Evolutionary conservation across 2,888 invertebrate genomes (phyloP).

Genomic region (Autographa gamma): DNA sequence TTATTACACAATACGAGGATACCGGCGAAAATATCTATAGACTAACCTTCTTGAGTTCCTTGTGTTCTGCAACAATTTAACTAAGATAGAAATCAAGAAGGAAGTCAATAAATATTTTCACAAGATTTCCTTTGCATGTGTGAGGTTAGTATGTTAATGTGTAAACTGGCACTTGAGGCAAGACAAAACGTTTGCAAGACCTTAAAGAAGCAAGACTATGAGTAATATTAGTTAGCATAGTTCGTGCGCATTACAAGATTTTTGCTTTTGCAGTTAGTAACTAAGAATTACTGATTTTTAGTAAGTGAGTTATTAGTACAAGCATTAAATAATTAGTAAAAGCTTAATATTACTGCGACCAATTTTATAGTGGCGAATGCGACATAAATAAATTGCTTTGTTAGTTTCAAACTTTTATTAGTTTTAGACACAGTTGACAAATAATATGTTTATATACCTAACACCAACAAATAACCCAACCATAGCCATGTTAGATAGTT

Average conservation of each 20-base stretch:
- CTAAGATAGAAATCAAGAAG: background rate
- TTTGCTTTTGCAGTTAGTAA: background rate
- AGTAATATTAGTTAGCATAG: background rate
- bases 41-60: background rate
- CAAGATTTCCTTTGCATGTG: background rate
- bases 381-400: background rate
- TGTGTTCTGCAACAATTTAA: too few species aligned
- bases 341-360: background rate
- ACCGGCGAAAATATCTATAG: background rate
- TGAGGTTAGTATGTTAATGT: background rate
- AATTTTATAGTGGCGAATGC: background rate
- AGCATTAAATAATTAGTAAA: background rate
- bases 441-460: background rate
- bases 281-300: background rate
- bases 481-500: slow-evolving; percentile 1
- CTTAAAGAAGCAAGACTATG: background rate
- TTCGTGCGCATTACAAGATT: background rate
- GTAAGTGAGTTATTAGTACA: background rate
- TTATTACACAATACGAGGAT: background rate
- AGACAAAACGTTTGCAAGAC: slow-evolving; percentile 1
- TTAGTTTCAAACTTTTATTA: background rate
- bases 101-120: background rate
- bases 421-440: background rate
- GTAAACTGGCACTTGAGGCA: background rate
- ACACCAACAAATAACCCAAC: slow-evolving; percentile 1